Conservation (phyloP, 1,140 invertebrate genomes). For the Anoplolepis gracilipes region DNA sequence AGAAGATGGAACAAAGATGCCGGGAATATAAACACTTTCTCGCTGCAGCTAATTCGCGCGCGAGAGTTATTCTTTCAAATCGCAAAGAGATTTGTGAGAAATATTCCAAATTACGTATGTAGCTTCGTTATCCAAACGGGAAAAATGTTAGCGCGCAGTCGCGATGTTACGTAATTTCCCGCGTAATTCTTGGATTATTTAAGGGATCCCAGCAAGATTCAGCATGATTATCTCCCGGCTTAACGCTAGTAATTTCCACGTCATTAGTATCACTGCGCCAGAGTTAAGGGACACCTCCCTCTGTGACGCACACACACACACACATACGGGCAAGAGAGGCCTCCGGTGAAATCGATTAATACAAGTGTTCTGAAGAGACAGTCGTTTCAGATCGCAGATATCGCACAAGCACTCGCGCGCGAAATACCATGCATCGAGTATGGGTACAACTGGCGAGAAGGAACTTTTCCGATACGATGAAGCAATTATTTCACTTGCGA, state of each 20-base stretch:
- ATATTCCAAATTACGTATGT: conserved; percentile 1
- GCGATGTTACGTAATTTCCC: conserved; percentile 7
- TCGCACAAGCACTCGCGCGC: too few relatives aligned
- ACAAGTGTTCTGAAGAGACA: neutral
- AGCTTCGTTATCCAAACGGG: neutral
- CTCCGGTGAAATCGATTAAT: conserved; percentile 33
- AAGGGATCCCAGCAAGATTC: conserved; percentile 8
- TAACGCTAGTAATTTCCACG: conserved; percentile 23
- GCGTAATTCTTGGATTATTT: conserved; percentile 9
- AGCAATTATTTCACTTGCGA: neutral
- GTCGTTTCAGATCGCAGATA: conserved; percentile 1
- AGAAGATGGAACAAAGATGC: neutral
- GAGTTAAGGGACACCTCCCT: conserved; percentile 25
- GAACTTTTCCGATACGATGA: neutral
- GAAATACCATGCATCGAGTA: neutral
- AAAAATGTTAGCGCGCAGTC: neutral
- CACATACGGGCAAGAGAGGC: neutral
- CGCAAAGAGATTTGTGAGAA: neutral
- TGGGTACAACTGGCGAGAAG: neutral
- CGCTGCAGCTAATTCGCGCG: conserved; percentile 11
- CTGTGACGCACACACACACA: too few relatives aligned
- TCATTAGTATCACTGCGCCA: conserved; percentile 51
- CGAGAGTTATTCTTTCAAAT: neutral
- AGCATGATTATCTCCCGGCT: conserved; percentile 26
- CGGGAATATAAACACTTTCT: neutral